Conservation (phyloP, 2,113 vertebrate genomes). For the Aramus guarauna region DNA sequence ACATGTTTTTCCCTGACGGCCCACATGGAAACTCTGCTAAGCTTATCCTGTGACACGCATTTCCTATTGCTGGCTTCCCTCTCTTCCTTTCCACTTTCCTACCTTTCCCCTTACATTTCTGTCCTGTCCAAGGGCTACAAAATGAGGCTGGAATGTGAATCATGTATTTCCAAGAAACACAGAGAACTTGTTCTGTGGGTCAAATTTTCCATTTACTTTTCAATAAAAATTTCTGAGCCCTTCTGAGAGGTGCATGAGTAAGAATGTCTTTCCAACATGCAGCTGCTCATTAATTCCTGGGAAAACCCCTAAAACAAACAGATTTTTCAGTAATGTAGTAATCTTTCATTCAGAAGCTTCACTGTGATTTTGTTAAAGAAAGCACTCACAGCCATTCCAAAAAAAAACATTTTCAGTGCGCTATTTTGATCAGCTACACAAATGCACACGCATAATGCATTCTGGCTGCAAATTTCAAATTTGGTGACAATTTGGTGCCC, state of each 20-base stretch:
- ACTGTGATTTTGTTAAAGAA: not conserved
- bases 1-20: not conserved
- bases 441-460: not conserved
- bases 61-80: conserved; percentile 13
- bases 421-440: not conserved
- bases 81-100: not conserved
- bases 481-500: not conserved
- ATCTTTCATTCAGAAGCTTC: not conserved
- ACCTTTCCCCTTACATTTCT: not conserved
- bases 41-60: not conserved
- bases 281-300: conserved; percentile 14
- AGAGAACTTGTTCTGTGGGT: not conserved
- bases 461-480: not conserved
- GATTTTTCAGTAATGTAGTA: not conserved
- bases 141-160: conserved; percentile 2
- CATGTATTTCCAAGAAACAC: conserved; percentile 5
- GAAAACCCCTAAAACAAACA: not conserved
- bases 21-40: not conserved
- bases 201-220: conserved; percentile 36
- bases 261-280: not conserved
- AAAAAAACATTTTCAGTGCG: not conserved
- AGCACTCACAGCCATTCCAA: not conserved
- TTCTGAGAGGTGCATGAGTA: not conserved
- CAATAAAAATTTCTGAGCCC: not conserved
- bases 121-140: not conserved